Conservation (phyloP, 2,888 invertebrate genomes). For the Cataglyphis cursor region DNA sequence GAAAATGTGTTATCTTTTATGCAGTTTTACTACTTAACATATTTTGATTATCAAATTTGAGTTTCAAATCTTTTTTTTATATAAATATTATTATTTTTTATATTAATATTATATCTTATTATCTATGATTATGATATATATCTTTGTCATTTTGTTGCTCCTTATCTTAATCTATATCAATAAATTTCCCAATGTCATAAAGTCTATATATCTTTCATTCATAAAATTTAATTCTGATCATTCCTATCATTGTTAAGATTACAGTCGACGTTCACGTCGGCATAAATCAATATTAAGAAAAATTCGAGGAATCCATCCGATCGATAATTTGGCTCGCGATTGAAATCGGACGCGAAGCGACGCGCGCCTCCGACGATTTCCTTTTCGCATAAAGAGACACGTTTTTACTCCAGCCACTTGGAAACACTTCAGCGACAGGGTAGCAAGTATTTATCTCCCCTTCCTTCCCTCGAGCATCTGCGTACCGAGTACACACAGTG, state of each 20-base stretch:
- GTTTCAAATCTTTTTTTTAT: background rate
- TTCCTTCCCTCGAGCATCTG: background rate
- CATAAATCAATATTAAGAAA: constrained; percentile 29
- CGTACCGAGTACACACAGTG: constrained; percentile 17
- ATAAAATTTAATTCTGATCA: background rate
- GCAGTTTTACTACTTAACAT: no score
- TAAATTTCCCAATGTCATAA: background rate
- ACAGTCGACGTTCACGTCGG: background rate
- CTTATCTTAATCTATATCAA: background rate
- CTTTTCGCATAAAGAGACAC: constrained; percentile 40
- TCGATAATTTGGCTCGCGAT: constrained; percentile 46
- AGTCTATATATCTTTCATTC: background rate
- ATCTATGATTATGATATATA: no score
- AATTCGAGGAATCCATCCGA: constrained; percentile 22
- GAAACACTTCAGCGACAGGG: constrained; percentile 44
- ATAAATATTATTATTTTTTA: background rate
- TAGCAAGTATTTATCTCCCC: constrained; percentile 31
- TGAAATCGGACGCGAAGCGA: constrained; percentile 37
- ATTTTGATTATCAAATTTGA: background rate
- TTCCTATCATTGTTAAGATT: background rate
- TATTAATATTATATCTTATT: no score
- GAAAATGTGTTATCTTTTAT: no score
- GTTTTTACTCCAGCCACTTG: constrained; percentile 43
- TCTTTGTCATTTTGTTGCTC: no score
- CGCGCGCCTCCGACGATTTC: constrained; percentile 19